Evolutionary conservation across 2,797 vertebrate species (phyloP), one percentile per base, ranked within the genome.

Genomic region (Pitangus sulphuratus): DNA sequence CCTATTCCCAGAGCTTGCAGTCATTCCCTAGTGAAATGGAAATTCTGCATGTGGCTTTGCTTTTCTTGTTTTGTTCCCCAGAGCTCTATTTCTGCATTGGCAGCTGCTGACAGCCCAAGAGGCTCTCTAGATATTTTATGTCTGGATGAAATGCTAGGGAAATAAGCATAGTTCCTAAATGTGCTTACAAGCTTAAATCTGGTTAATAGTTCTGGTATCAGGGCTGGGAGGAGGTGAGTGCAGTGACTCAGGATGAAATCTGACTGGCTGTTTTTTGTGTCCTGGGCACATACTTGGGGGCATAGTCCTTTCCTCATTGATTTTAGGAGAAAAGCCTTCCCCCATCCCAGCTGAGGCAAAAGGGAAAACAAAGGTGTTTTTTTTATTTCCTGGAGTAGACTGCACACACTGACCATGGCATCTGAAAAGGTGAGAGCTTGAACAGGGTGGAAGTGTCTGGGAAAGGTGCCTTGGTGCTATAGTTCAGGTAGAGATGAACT

Each of bases 381-480:
- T 81, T 92, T 64, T 56, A 48, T 68, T 66, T 84, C 8, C 30
- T n/a, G 62, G 45, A 91, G 78, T 16, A 71, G 4, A 44, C 21
- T 57, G 57, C 70, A 54, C 16, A 25, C 15, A 5, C 10, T 45
- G 54, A 95, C 71, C 51, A 98, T 98, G 98, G 91, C 97, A 25
- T 94, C 93, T 64, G 93, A 87, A 89, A 98, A 98, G 98, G 98
- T 98, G 94, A 96, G 98, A 76, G 16, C 48, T 74, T 45, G 33
- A 57, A 30, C 12, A 47, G 57, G 51, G 50, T 64, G 24, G 40
- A 84, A 61, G 35, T 0, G 0, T 71, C 10, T 0, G 4, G 19
- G 40, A 60, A 84, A 45, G 40, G 50, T 93, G 45, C 17, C 31
- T 81, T 1, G 1, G 31, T 72, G 47, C 57, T 70, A 24, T 3